Evolutionary conservation across 2,888 invertebrate species (phyloP).

Genomic region (Stegana nigrithorax): DNA sequence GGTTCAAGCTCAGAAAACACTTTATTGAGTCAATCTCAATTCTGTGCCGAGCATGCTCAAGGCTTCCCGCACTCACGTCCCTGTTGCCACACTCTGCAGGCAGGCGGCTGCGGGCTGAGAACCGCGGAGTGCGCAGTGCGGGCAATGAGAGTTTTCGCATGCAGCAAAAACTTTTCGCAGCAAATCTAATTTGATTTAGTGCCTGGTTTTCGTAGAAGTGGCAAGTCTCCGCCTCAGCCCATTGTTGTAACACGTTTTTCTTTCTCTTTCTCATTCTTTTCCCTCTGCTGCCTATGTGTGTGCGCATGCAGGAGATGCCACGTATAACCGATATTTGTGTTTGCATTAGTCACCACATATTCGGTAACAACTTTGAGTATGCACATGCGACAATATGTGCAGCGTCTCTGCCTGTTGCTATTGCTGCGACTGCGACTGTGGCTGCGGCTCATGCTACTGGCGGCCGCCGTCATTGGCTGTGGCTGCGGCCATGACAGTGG

Average conservation of each 20-base stretch:
- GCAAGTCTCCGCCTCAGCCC: background rate
- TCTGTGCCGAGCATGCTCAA: background rate
- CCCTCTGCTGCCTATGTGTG: background rate
- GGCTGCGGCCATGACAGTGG: no score
- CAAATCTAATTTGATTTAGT: slow-evolving; percentile 19
- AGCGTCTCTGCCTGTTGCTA: no score
- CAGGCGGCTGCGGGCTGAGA: no score
- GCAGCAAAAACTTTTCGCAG: slow-evolving; percentile 11
- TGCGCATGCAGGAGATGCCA: background rate
- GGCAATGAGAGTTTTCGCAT: slow-evolving; percentile 20
- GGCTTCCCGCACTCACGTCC: background rate
- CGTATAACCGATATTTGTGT: background rate
- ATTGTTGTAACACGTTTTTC: no score
- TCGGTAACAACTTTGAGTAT: no score
- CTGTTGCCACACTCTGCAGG: background rate
- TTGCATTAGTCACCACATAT: background rate
- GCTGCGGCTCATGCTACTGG: no score
- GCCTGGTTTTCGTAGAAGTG: background rate
- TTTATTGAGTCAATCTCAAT: slow-evolving; percentile 37
- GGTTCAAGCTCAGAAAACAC: slow-evolving; percentile 36
- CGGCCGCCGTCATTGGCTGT: no score
- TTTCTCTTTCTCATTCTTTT: background rate
- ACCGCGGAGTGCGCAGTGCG: background rate
- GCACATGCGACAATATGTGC: no score
- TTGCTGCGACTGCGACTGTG: no score